Evolutionary conservation across 2,888 invertebrate species (phyloP).

Genomic region (Drosophila dives): DNA sequence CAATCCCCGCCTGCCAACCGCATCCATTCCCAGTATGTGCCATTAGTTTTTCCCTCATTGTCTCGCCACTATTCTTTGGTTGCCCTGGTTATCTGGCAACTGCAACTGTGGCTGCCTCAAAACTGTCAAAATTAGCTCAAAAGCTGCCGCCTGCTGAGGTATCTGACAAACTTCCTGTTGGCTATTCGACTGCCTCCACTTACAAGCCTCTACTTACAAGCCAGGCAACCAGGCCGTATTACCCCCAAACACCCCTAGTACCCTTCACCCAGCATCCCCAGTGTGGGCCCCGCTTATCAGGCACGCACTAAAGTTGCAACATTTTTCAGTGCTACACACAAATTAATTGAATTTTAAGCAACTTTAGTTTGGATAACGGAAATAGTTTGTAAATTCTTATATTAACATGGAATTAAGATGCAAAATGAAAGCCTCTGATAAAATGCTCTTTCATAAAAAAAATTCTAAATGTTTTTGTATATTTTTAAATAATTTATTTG

Average conservation of each 20-base stretch:
- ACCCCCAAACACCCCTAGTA: neutral
- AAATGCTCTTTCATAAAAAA: conserved; percentile 17
- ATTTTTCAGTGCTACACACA: conserved; percentile 71
- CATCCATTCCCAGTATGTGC: neutral
- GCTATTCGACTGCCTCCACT: conserved; percentile 16
- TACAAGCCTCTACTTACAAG: conserved; percentile 1
- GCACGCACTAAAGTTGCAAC: conserved; percentile 71
- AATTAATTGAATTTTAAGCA: conserved; percentile 77
- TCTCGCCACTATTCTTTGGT: conserved; percentile 63
- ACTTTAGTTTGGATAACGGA: conserved; percentile 58
- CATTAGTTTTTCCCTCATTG: neutral
- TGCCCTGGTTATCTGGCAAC: conserved; percentile 65
- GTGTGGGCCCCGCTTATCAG: conserved; percentile 24
- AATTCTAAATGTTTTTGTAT: neutral
- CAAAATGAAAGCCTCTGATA: neutral
- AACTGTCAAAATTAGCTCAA: conserved; percentile 71
- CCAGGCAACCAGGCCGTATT: neutral
- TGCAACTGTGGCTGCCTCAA: conserved; percentile 60
- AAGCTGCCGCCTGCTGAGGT: conserved; percentile 43
- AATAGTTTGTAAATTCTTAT: conserved; percentile 68
- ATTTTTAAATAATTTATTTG: too few species aligned
- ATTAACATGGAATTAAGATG: conserved; percentile 27
- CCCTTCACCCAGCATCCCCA: conserved; percentile 9
- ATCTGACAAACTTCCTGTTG: conserved; percentile 48
- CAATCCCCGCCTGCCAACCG: neutral